Base-by-base conservation (phyloP, 2,113 vertebrate species). In the Ondatra zibethicus region DNA sequence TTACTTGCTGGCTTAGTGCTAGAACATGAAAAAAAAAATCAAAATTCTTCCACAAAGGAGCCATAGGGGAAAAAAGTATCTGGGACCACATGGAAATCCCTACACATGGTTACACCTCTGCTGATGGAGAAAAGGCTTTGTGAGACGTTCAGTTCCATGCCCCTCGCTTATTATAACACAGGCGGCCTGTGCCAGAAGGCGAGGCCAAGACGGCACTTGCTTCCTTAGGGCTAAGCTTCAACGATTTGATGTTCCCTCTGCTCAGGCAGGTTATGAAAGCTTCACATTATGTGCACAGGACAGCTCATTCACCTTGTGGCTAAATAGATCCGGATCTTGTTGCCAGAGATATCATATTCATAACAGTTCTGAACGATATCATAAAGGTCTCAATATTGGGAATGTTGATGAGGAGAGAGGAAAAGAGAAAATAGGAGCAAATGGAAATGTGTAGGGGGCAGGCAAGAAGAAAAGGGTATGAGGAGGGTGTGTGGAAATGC, bases 181-280 rank as follows among this genome's bases (percentile, higher is more conserved):
- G 50, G 14, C 5, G 42, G 70, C 21, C 27, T 3, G 13, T 63
- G 86, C 23, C 80, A 47, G 92, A 42, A 80, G 77, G 70, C 84
- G 66, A 87, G 88, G 92, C 78, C 39, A 66, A 90, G 31, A 42
- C 11, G 80, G 85, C 91, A 85, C 70, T 82, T 1, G 14, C 82
- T 77, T 93, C 88, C 92, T 94, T 47, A 81, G 96, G 90, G 76
- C 73, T 84, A 93, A 97, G 95, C 94, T 77, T 95, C 95, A 94
- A 39, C 63, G 92, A 97, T 95, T 94, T 82, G 88, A 78, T 92
- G 58, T 88, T 82, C 91, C 81, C 89, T 75, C 63, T 78, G 68
- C 36, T 63, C 63, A 58, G 77, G 29, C 63, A 93, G 73, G 70
- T 97, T 91, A 95, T 91, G 76, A 97, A 89, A 96, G 78, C 75